phyloP scores from a whole-genome alignment of 2,888 invertebrate species.

The Brenthis ino region DNA sequence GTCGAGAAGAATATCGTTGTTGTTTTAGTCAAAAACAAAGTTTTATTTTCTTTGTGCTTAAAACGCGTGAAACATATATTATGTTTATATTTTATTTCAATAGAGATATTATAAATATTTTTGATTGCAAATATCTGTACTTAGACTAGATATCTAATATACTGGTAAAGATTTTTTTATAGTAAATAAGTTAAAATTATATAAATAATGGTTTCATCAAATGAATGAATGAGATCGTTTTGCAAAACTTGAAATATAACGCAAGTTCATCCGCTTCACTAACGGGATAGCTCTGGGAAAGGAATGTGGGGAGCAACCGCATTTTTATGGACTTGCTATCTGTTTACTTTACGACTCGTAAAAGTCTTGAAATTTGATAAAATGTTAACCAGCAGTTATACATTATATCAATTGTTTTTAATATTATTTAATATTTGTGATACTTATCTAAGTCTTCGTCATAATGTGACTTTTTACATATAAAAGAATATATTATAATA shows the following conservation, averaged over 20 bases:
- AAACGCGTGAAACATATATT: background rate
- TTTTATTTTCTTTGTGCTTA: slow-evolving; percentile 12
- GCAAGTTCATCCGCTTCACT: slow-evolving; percentile 26
- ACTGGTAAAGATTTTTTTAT: too few species aligned
- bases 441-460: too few species aligned
- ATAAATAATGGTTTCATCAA: background rate
- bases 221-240: slow-evolving; percentile 15
- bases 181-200: background rate
- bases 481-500: too few species aligned
- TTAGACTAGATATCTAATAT: too few species aligned
- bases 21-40: slow-evolving; percentile 4
- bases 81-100: background rate
- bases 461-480: too few species aligned
- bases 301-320: slow-evolving; percentile 22
- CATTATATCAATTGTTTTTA: background rate
- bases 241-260: slow-evolving; percentile 22
- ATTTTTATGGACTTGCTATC: slow-evolving; percentile 8
- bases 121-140: too few species aligned
- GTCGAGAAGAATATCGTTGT: background rate
- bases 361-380: background rate
- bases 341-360: slow-evolving; percentile 7
- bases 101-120: background rate
- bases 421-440: too few species aligned
- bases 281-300: slow-evolving; percentile 31
- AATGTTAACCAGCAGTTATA: background rate